Conservation (phyloP, 2,888 invertebrate genomes). For the Drosophila buzzatii region DNA sequence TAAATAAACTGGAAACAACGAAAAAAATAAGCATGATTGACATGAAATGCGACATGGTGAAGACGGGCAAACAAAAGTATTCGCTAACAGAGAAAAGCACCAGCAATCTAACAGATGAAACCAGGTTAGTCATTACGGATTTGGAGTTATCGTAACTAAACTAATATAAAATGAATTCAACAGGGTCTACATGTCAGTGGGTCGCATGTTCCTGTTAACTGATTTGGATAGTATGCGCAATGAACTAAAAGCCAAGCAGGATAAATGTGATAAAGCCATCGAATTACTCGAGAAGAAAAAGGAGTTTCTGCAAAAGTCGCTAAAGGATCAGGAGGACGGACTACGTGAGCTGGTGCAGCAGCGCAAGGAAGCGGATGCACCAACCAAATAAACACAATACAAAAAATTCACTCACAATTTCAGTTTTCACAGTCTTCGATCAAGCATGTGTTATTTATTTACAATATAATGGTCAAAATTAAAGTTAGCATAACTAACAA, state of each 20-base stretch:
- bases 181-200: constrained; percentile 88
- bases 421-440: constrained; percentile 8
- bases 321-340: constrained; percentile 93
- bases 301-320: constrained; percentile 89
- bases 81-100: constrained; percentile 88
- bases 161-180: background rate
- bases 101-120: constrained; percentile 81
- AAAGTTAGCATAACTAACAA: constrained; percentile 96
- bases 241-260: constrained; percentile 88
- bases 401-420: constrained; percentile 11
- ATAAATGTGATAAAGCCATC: constrained; percentile 88
- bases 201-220: constrained; percentile 92
- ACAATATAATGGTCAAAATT: constrained; percentile 87
- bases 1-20: constrained; percentile 91
- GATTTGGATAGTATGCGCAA: constrained; percentile 88
- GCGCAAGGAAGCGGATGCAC: constrained; percentile 86
- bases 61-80: constrained; percentile 89
- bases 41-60: constrained; percentile 90
- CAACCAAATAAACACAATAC: constrained; percentile 46
- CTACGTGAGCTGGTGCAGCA: constrained; percentile 92
- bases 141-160: too few species aligned
- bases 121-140: constrained; percentile 61
- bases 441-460: constrained; percentile 65
- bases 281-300: constrained; percentile 90
- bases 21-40: constrained; percentile 92